Conservation (phyloP, 2,797 vertebrate genomes). For the Myotis planiceps region DNA sequence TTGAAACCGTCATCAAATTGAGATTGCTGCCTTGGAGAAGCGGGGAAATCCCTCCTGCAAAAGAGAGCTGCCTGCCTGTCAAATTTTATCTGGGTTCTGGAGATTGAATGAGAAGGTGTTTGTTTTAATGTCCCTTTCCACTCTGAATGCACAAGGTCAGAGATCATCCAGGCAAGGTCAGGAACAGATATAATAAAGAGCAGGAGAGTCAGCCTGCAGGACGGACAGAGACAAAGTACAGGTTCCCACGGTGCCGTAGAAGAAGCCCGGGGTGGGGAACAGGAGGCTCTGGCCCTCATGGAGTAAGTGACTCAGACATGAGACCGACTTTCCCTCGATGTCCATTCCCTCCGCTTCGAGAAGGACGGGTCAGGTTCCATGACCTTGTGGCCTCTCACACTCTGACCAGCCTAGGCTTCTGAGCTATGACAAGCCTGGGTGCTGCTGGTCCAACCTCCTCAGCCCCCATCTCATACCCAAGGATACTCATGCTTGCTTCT, state of each 20-base stretch:
- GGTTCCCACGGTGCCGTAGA: neutral
- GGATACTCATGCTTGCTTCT: neutral
- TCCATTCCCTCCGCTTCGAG: neutral
- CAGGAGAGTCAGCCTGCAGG: neutral
- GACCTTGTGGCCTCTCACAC: neutral
- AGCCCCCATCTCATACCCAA: neutral
- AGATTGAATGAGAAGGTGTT: neutral
- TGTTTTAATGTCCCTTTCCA: neutral
- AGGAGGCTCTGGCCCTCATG: neutral
- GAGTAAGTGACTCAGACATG: neutral
- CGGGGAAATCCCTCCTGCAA: neutral
- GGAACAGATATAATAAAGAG: neutral
- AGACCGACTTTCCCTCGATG: neutral
- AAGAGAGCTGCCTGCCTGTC: neutral
- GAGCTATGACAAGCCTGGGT: neutral
- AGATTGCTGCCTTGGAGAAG: neutral
- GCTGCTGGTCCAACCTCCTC: neutral
- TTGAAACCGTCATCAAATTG: slow-evolving; percentile 25
- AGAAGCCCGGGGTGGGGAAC: neutral
- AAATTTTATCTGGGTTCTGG: neutral
- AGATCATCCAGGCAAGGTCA: neutral
- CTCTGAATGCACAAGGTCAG: neutral
- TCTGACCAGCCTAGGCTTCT: neutral
- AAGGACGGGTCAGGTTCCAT: neutral
- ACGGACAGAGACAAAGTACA: neutral